phyloP scores from a whole-genome alignment of 1,140 invertebrate species.

The Leptinotarsa texana region DNA sequence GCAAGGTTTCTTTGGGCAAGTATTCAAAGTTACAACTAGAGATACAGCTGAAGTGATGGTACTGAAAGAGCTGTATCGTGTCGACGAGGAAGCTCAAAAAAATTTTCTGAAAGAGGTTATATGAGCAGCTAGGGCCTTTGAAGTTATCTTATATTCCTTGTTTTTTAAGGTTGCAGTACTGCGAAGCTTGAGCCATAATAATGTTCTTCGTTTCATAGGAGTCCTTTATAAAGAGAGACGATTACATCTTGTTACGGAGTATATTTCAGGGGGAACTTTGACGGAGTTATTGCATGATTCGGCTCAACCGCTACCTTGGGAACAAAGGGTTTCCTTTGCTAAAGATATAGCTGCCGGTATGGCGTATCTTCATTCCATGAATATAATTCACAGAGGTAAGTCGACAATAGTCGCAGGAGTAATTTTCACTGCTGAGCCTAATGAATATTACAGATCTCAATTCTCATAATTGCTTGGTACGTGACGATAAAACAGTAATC shows the following conservation, averaged over 20 bases:
- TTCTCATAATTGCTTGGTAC: slow-evolving; percentile 93
- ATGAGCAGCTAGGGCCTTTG: neutral
- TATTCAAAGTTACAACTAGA: slow-evolving; percentile 87
- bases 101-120: slow-evolving; percentile 91
- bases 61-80: slow-evolving; percentile 89
- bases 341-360: slow-evolving; percentile 91
- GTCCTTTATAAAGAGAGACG: slow-evolving; percentile 92
- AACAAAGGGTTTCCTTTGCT: slow-evolving; percentile 79
- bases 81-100: slow-evolving; percentile 91
- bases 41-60: slow-evolving; percentile 93
- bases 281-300: slow-evolving; percentile 81
- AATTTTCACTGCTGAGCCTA: no score
- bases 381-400: slow-evolving; percentile 82
- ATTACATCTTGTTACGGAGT: slow-evolving; percentile 89
- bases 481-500: slow-evolving; percentile 82
- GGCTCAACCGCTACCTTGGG: slow-evolving; percentile 76
- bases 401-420: neutral
- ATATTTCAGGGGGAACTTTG: slow-evolving; percentile 84
- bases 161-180: slow-evolving; percentile 78
- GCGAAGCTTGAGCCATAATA: slow-evolving; percentile 83
- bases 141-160: slow-evolving; percentile 1
- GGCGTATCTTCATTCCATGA: slow-evolving; percentile 90
- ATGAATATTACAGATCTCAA: slow-evolving; percentile 73
- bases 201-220: slow-evolving; percentile 90
- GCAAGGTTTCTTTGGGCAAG: slow-evolving; percentile 92